Evolutionary conservation across 2,888 invertebrate genomes (phyloP), one percentile per base, ranked within the genome.

Genomic region (Sphecodes monilicornis): DNA sequence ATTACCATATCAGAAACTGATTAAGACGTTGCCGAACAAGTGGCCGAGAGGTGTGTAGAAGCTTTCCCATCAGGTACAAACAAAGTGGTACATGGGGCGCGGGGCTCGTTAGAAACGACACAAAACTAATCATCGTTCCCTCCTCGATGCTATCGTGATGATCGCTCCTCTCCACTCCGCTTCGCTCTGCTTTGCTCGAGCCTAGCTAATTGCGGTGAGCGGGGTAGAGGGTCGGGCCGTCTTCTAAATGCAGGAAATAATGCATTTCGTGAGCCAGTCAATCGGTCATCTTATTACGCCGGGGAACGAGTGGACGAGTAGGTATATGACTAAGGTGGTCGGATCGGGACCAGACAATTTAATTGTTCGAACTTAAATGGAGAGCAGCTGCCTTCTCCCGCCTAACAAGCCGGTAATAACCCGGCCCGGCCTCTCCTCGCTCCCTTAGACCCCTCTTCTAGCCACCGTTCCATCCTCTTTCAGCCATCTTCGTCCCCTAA

Each of bases 361-460:
- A 94, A 94, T 94, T 94, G 94, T 94, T 93, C 91, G 91, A 94
- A 94, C 93, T 94, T 93, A 94, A 94, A 93, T 93, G 93, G 91
- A 92, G 92, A 92, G 93, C 94, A 94, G 93, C 93, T 94, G 94
- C 92, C 91, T 89, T 90, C 91, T 90, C 82, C 89, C 84, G 89
- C 89, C 91, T 93, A 93, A 94, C 94, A 94, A 94, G 94, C 87
- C 92, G 90, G 92, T 94, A 94, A 94, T 94, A 94, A 94, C 92
- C 92, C 91, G 91, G 90, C 84, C 90, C 90, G 86, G 64, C 68
- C 82, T 39, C 5, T 8, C 32, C 36, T 36, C 76, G 32, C 43
- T 43, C 73, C 43, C 46, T 78, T 70, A 69, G 72, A 68, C 22
- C 39, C 39, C n/a, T 78, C 84, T 80, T 39, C 39, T 3, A 66